Evolutionary conservation across 1,140 invertebrate genomes (phyloP), one percentile per base, ranked within the genome.

Genomic region (Zaprionus capensis): DNA sequence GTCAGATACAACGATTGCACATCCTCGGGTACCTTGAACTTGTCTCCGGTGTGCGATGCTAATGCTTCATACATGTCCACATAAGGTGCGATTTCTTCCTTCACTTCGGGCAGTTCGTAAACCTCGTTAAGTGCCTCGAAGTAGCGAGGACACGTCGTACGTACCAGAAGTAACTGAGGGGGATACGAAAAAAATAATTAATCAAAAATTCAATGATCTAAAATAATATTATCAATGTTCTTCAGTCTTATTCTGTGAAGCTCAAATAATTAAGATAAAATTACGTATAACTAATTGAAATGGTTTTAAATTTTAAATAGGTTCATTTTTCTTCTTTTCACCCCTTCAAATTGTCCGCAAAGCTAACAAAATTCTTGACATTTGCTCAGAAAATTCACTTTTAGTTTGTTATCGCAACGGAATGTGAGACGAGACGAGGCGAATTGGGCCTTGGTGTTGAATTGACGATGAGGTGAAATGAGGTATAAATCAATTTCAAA

Each of bases 1-100:
- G 95, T 96, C 56, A 94, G 94, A 73, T 95, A 96, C 14, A 96
- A 78, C 41, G 94, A 94, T 55, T 94, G 94, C 4, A 96, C 94
- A 78, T 96, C 95, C 38, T 95, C 94, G 4, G 95, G 94, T 71
- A 93, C 93, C n/a, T 92, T 91, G n/a, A 96, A 94, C 3, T 75
- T 80, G 68, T 94, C 84, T 4, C 95, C 96, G 0, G 95, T 95
- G 1, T 93, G 83, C 24, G 93, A 82, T 2, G 94, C 93, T 44
- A 96, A 82, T 56, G 94, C 93, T 15, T 94, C 78, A 69, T 94
- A 95, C 26, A 96, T 88, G 6, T 94, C 80, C 71, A 93, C 72
- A 77, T 94, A 94, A 24, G 94, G 80, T 2, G 93, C 81, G 4
- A 95, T 91, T 44, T 94, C 92, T 15, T 91, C 67, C 77, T 93